Evolutionary conservation across 2,797 vertebrate species (phyloP), one percentile per base, ranked within the genome.

Genomic region (Amazonetta brasiliensis): DNA sequence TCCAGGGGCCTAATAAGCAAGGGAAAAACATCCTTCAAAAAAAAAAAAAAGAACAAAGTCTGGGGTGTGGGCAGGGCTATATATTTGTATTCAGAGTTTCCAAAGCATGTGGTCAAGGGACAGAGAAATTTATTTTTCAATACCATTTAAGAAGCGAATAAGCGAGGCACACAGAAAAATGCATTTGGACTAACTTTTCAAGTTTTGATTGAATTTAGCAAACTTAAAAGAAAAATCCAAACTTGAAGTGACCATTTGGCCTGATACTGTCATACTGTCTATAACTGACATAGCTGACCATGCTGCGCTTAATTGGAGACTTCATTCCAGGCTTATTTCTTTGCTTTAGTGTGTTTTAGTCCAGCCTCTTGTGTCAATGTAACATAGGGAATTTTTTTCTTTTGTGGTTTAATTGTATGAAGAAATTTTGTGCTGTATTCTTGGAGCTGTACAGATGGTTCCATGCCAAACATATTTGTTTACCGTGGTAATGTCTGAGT

Each of bases 401-500:
- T 87, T 69, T 63, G 82, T 93, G 77, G 90, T 92, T 94, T 96
- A 93, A 92, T 94, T 96, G 86, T 94, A 88, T 91, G 77, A 92
- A 94, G 83, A 90, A 92, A 66, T 15, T 37, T 73, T 72, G 50
- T 96, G 88, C 94, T 95, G 94, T 96, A 80, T 97, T 96, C 94
- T 95, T 97, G 97, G 94, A 97, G 44, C 76, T 84, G 39, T 89
- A 62, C 69, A 85, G 67, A 92, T 96, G 91, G 86, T 97, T 97
- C 91, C 72, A 62, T 77, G 95, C 97, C 94, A 95, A 97, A 93
- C 97, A 97, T 98, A 97, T 96, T 97, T 97, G 96, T 98, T 98
- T 98, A 97, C 95, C 91, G 12, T 96, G 91, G 96, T 98, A 97
- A 97, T 97, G 96, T 97, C 98, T 98, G 95, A 97, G 89, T 93